phyloP scores from a whole-genome alignment of 2,797 vertebrate species.

The Lithobates sylvaticus region DNA sequence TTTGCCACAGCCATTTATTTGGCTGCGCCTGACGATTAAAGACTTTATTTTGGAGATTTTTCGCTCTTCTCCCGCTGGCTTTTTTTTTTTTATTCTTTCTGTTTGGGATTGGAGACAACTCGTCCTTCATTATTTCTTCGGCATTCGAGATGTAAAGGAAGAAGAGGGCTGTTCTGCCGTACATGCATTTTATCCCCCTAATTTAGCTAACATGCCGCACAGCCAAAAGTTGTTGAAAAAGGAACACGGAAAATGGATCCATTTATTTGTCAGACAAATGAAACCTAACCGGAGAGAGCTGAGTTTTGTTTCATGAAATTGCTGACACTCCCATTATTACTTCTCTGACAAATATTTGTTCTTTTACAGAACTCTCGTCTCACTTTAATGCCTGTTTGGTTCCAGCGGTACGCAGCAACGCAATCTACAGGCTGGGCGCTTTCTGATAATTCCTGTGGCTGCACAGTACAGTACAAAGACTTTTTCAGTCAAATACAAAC shows the following conservation, averaged over 20 bases:
- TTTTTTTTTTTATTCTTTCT: constrained; percentile 74
- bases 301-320: too few species aligned
- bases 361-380: too few species aligned
- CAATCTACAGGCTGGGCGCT: too few species aligned
- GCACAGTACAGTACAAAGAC: too few species aligned
- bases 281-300: neutral
- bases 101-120: constrained; percentile 45
- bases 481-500: too few species aligned
- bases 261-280: constrained; percentile 21
- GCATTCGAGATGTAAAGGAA: neutral
- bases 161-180: neutral
- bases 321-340: too few species aligned
- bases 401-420: too few species aligned
- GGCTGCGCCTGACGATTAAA: constrained; percentile 81
- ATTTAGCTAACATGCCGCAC: constrained; percentile 12
- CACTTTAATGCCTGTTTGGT: too few species aligned
- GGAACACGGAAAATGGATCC: constrained; percentile 2
- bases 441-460: too few species aligned
- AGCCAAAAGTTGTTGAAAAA: neutral
- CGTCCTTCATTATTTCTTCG: neutral
- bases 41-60: constrained; percentile 80
- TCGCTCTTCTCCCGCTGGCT: constrained; percentile 66
- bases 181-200: constrained; percentile 29
- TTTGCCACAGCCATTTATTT: constrained; percentile 84
- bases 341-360: too few species aligned